These are phyloP conservation scores for Pemphredon lugubris DNA, from an alignment of 2,888 invertebrate genomes.

Conservation along the genomic window DNA sequence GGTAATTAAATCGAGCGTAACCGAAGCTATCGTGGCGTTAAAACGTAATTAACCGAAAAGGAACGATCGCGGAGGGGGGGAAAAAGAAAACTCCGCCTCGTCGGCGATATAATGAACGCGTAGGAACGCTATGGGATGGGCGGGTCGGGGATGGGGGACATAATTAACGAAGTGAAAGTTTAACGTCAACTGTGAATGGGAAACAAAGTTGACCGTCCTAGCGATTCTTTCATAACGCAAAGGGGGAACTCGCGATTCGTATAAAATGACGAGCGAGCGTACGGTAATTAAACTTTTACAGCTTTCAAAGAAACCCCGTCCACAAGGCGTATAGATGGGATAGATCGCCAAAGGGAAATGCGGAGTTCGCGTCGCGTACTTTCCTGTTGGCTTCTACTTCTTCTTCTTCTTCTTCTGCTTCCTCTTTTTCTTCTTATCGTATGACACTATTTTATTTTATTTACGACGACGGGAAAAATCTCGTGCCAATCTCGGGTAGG, in stretches of 20 bases:
- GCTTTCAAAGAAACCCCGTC: background rate
- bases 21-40: background rate
- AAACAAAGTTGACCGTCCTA: conserved; percentile 10
- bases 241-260: conserved; percentile 9
- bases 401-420: too few species aligned
- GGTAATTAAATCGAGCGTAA: conserved; percentile 4
- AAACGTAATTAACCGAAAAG: background rate
- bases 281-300: conserved; percentile 40
- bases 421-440: too few species aligned
- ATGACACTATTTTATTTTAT: conserved; percentile 19
- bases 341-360: background rate
- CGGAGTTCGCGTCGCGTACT: background rate
- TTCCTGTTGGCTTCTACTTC: background rate
- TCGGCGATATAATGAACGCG: background rate
- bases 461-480: background rate
- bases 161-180: conserved; percentile 28
- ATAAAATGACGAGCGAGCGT: conserved; percentile 5
- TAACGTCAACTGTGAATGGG: conserved; percentile 18
- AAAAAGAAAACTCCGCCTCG: conserved; percentile 8
- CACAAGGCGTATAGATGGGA: too few species aligned
- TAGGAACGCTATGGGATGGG: background rate
- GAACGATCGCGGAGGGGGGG: background rate
- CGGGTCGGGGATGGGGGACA: too few species aligned
- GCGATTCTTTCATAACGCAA: conserved; percentile 29
- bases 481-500: conserved; percentile 1